Base-by-base conservation (phyloP, 1,140 invertebrate genomes). In the Nymphalis io region DNA sequence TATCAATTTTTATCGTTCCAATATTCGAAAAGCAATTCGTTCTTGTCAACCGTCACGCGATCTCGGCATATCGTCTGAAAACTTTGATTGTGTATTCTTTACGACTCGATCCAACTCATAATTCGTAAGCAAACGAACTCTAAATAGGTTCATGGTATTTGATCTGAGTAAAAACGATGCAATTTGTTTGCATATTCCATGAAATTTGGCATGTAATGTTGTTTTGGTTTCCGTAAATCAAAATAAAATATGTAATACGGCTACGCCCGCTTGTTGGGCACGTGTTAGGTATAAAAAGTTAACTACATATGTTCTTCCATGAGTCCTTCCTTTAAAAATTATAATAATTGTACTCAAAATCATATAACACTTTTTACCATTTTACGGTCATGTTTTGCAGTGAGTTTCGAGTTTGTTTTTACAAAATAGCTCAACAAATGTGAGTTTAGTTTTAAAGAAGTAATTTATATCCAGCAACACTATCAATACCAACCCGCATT, bases 41-140 rank as follows among this genome's bases (percentile, higher is more conserved):
- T 73, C 58, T 67, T 80, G 83, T 83, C 79, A 82, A 70, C 63
- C 62, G 68, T 63, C 83, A 85, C 83, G 83, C 83, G 73, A 85
- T 57, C 44, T 61, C 68, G 61, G 55, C 63, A 74, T 78, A 72
- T 73, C 59, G 80, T 79, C 78, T 78, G 73, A 69, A 75, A 82
- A 84, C 71, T 84, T 84, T 76, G 72, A 79, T 77, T 71, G 66
- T 71, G 60, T 79, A 75, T 75, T 76, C 72, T 83, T 78, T 75
- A 78, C 53, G 65, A 57, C 66, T 44, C 38, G 21, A 15, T 18
- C 53, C 5, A 58, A 66, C 23, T 51, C n/a, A 63, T 63, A 63
- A 63, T 63, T 58, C 55, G 33, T 57, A 55, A 58, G 63, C 39
- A 59, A 68, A 67, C 61, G 65, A 64, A 65, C 60, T 73, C 71